Percentiles rank a stretch among this genome's conserved stretches.
phyloP scores from a whole-genome alignment of 2,113 vertebrate genomes.

The Myotis yumanensis region DNA sequence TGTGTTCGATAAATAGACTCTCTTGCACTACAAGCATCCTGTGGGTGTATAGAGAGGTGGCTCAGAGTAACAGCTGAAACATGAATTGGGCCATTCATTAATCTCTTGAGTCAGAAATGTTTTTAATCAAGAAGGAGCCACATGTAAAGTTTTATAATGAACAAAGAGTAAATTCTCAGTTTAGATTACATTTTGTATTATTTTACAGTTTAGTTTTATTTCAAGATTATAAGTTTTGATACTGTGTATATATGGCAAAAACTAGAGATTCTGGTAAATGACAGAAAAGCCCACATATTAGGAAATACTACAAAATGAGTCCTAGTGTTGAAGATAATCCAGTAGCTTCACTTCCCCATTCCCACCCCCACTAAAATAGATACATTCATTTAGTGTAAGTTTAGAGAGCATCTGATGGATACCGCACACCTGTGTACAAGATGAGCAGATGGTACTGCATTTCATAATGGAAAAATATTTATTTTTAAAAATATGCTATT shows the following conservation, averaged over 20 bases:
- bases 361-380: not conserved
- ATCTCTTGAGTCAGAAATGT: conserved; percentile 62
- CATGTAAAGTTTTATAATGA: conserved; percentile 51
- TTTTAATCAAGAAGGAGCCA: conserved; percentile 64
- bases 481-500: not conserved
- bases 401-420: not conserved
- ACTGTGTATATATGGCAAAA: conserved; percentile 18
- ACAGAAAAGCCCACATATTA: not conserved
- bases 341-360: not conserved
- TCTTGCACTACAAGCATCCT: conserved; percentile 38
- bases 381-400: not conserved
- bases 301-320: not conserved
- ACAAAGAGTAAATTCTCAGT: conserved; percentile 54
- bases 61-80: conserved; percentile 61
- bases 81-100: conserved; percentile 74
- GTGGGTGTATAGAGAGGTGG: conserved; percentile 60
- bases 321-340: conserved; percentile 41
- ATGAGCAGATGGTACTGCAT: not conserved
- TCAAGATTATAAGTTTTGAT: conserved; percentile 48
- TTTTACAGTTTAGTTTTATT: conserved; percentile 31
- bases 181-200: conserved; percentile 52
- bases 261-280: conserved; percentile 14
- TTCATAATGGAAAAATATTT: conserved; percentile 31
- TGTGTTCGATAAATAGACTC: conserved; percentile 41
- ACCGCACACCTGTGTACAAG: not conserved